Evolutionary conservation across 2,113 vertebrate species (phyloP).

Genomic region (Chlorocebus sabaeus): DNA sequence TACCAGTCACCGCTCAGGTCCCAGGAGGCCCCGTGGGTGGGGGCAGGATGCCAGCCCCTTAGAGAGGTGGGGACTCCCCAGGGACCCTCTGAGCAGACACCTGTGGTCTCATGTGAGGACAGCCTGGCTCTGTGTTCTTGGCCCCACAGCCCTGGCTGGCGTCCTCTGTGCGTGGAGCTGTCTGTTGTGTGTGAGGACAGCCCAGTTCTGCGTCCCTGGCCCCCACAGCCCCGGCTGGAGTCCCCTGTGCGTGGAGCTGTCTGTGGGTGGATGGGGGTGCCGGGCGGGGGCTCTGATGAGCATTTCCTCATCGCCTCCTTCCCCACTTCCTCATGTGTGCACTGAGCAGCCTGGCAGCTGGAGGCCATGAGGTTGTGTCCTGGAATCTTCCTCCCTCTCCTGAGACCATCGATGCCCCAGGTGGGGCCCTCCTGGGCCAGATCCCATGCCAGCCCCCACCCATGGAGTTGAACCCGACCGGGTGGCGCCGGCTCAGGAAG

Average conservation of each 20-base stretch:
- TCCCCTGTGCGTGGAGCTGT: no score
- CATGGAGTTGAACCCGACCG: neutral
- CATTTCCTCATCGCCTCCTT: neutral
- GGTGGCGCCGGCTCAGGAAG: no score
- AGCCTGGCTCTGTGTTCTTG: no score
- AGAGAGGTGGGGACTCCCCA: neutral
- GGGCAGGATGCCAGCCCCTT: neutral
- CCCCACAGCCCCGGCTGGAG: no score
- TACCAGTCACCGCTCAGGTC: neutral
- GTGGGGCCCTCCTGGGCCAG: neutral
- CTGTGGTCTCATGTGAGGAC: neutral
- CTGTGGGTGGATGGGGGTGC: no score
- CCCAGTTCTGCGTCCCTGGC: no score
- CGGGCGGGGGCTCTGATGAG: no score
- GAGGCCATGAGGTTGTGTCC: neutral
- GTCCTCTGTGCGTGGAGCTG: neutral
- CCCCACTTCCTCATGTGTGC: neutral
- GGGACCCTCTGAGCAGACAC: neutral
- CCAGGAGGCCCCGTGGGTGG: neutral
- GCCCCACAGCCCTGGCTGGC: neutral
- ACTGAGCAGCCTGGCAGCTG: neutral
- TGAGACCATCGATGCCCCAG: neutral
- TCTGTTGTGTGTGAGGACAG: no score
- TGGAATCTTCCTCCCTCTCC: neutral
- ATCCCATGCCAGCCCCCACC: neutral